These are phyloP conservation scores for Lamellibrachia satsuma DNA, from an alignment of 2,888 invertebrate genomes.

Conservation along the genomic window DNA sequence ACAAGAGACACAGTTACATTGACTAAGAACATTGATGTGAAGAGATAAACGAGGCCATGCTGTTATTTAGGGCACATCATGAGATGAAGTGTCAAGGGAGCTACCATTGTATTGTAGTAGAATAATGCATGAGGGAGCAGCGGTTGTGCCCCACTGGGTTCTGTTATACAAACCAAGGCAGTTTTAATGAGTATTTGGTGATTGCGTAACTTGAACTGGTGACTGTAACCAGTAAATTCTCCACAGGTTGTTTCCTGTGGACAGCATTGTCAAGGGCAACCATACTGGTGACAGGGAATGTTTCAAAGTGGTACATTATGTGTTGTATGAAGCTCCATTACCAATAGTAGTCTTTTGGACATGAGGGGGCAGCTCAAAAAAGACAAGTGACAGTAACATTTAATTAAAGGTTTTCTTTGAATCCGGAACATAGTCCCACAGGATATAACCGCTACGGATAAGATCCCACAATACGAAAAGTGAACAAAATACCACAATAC, in stretches of 20 bases:
- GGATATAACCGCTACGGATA: too few relatives aligned
- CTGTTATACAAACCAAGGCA: background rate
- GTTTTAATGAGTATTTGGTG: background rate
- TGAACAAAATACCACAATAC: too few relatives aligned
- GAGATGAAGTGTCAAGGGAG: background rate
- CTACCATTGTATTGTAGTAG: slow-evolving; percentile 1
- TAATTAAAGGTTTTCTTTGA: background rate
- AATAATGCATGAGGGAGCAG: background rate
- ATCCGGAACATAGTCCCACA: too few relatives aligned
- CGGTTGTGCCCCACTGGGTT: background rate
- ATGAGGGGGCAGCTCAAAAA: background rate
- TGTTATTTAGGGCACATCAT: background rate
- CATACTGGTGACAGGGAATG: background rate
- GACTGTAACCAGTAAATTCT: background rate
- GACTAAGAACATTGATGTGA: background rate
- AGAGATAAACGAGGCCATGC: background rate
- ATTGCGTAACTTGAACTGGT: background rate
- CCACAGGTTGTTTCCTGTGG: background rate
- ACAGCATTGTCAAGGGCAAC: background rate
- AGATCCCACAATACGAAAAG: too few relatives aligned
- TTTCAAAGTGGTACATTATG: background rate
- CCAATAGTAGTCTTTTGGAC: background rate
- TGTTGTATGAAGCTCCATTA: background rate
- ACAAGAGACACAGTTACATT: background rate
- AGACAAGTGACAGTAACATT: background rate